A percentile compares a stretch with the other conserved stretches of the same genome.
Evolutionary conservation across 1,140 invertebrate genomes (phyloP).

Genomic region (Oryzaephilus surinamensis): DNA sequence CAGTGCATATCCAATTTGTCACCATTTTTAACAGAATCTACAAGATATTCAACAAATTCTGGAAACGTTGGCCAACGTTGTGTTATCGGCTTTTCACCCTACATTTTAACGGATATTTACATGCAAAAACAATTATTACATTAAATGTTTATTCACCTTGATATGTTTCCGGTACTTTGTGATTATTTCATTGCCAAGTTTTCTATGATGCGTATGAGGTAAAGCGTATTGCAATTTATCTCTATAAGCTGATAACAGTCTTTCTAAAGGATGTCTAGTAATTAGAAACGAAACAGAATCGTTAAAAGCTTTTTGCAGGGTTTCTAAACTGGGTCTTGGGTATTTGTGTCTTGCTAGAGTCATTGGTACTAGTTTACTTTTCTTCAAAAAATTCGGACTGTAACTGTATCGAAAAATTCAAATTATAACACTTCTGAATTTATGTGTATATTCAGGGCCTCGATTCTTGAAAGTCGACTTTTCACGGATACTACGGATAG

Average conservation of each 20-base stretch:
- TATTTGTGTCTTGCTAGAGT: constrained; percentile 66
- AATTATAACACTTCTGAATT: not conserved
- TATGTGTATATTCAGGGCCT: not conserved
- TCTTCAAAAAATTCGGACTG: constrained; percentile 60
- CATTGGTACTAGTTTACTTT: constrained; percentile 64
- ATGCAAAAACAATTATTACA: not conserved
- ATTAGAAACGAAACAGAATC: constrained; percentile 72
- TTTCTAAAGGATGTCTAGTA: constrained; percentile 79
- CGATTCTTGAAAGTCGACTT: constrained; percentile 1
- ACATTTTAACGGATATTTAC: not conserved
- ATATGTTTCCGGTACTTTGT: constrained; percentile 48
- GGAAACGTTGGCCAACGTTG: constrained; percentile 55
- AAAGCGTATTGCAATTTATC: constrained; percentile 77
- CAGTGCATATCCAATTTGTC: constrained; percentile 81
- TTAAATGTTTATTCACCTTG: constrained; percentile 17
- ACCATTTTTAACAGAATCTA: constrained; percentile 51
- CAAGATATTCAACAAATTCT: constrained; percentile 64
- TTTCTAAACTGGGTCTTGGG: constrained; percentile 56
- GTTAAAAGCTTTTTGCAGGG: constrained; percentile 50
- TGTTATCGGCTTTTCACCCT: too few species aligned
- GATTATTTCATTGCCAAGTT: constrained; percentile 64
- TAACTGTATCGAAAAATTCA: constrained; percentile 39
- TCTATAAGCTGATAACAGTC: constrained; percentile 78
- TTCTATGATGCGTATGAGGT: constrained; percentile 69
- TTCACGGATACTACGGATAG: too few species aligned